Conservation (phyloP, 2,113 vertebrate genomes). For the Neogale vison region DNA sequence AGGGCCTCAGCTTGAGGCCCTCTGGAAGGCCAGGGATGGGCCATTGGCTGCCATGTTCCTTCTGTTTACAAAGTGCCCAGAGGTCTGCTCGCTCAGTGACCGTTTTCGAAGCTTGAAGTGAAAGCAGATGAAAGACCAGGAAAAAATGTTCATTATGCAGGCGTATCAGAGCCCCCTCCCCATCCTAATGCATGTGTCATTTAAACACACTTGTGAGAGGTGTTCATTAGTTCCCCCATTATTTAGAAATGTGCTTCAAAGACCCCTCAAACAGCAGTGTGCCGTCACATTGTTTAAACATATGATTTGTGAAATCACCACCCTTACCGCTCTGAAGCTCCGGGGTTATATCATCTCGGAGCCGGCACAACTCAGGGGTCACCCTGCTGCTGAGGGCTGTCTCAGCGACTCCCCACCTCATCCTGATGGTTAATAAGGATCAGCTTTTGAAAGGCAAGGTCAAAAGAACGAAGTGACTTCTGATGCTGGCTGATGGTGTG, state of each 20-base stretch:
- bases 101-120: conserved; percentile 14
- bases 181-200: conserved; percentile 71
- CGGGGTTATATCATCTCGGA: not conserved
- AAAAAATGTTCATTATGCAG: not conserved
- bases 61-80: not conserved
- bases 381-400: not conserved
- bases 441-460: conserved; percentile 57
- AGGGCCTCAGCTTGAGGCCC: not conserved
- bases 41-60: not conserved
- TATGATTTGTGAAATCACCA: conserved; percentile 60
- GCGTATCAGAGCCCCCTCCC: not conserved
- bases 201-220: conserved; percentile 66
- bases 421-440: conserved; percentile 7
- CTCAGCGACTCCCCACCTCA: not conserved
- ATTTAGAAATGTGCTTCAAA: conserved; percentile 57
- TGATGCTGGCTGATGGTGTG: not conserved
- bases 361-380: not conserved
- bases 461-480: conserved; percentile 2
- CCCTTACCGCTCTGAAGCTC: not conserved
- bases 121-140: not conserved
- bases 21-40: not conserved
- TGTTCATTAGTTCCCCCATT: conserved; percentile 71
- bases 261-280: conserved; percentile 52
- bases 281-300: not conserved
- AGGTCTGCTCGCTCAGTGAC: conserved; percentile 1